Percentiles rank a stretch among this genome's conserved stretches.
These are phyloP conservation scores for Trachelus iudaicus DNA, from an alignment of 2,888 invertebrate species.

Conservation along the genomic window DNA sequence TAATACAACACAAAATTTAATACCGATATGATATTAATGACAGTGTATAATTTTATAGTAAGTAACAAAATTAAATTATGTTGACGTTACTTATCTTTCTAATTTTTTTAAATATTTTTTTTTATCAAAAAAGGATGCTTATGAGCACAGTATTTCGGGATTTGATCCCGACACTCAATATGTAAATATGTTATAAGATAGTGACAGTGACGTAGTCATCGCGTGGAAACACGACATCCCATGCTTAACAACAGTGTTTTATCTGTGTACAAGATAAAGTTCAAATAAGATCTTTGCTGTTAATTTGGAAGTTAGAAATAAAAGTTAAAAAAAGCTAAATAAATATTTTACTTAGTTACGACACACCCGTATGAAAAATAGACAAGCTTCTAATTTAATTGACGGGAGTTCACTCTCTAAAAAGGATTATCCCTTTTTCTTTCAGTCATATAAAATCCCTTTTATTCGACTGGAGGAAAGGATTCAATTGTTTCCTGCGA, in stretches of 20 bases:
- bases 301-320: background rate
- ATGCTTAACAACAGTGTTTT: background rate
- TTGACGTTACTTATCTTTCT: background rate
- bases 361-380: background rate
- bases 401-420: background rate
- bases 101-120: background rate
- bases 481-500: background rate
- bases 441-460: background rate
- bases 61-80: background rate
- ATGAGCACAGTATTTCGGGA: background rate
- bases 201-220: background rate
- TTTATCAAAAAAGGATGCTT: background rate
- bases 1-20: background rate
- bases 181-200: background rate
- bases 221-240: background rate
- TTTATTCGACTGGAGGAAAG: background rate
- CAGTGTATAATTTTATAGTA: background rate
- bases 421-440: background rate
- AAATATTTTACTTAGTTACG: background rate
- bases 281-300: background rate
- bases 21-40: background rate
- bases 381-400: background rate
- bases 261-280: background rate
- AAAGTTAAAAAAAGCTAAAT: background rate
- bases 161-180: background rate